Percentiles rank a stretch among this genome's conserved stretches.
Evolutionary conservation across 1,140 invertebrate genomes (phyloP).

Genomic region (Anoplolepis gracilipes): DNA sequence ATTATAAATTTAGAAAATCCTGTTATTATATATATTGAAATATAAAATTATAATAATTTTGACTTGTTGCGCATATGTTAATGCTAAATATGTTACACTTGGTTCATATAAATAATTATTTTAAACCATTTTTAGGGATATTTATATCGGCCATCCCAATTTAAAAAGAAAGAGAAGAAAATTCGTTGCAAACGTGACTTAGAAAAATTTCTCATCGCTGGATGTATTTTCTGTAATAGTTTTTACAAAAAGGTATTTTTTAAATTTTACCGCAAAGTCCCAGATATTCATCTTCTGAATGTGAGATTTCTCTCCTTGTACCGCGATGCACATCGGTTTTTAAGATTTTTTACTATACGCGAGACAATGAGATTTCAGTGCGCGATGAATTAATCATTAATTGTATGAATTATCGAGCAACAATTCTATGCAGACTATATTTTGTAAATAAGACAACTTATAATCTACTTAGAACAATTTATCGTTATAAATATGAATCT

Average conservation of each 20-base stretch:
- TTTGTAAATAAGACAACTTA: slow-evolving; percentile 56
- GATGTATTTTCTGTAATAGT: not conserved
- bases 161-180: slow-evolving; percentile 34
- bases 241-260: slow-evolving; percentile 27
- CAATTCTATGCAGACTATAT: slow-evolving; percentile 50
- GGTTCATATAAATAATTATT: slow-evolving; percentile 24
- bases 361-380: slow-evolving; percentile 23
- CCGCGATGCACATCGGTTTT: slow-evolving; percentile 63
- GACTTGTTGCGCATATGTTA: slow-evolving; percentile 17
- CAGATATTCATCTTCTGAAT: slow-evolving; percentile 29
- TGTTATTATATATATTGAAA: slow-evolving; percentile 34
- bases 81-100: slow-evolving; percentile 21
- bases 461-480: slow-evolving; percentile 54
- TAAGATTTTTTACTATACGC: slow-evolving; percentile 23
- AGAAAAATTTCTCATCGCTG: slow-evolving; percentile 14
- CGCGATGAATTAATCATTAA: slow-evolving; percentile 51
- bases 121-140: slow-evolving; percentile 30
- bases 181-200: slow-evolving; percentile 30
- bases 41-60: slow-evolving; percentile 36
- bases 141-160: slow-evolving; percentile 33
- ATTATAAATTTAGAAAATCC: not conserved
- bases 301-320: slow-evolving; percentile 44
- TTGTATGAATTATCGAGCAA: slow-evolving; percentile 35
- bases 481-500: slow-evolving; percentile 51
- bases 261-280: slow-evolving; percentile 12